Percentiles rank a stretch among this genome's conserved stretches.
Conservation (phyloP, 2,113 vertebrate species). For the Electrona antarctica region DNA sequence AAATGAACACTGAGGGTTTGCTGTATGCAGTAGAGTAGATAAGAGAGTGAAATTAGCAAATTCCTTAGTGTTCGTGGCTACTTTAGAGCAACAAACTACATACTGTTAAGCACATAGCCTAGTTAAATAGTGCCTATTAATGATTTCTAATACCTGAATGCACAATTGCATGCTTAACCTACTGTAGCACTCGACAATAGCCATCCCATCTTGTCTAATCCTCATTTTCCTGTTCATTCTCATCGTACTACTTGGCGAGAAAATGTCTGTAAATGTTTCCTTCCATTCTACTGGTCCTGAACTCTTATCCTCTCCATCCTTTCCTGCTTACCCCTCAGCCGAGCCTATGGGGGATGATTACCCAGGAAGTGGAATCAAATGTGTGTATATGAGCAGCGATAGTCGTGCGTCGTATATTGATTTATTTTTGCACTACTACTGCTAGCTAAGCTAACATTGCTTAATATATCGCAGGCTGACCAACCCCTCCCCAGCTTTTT, state of each 20-base stretch:
- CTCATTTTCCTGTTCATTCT: conserved; percentile 31
- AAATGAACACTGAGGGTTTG: too few relatives aligned
- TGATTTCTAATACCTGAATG: conserved; percentile 44
- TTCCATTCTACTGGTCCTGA: conserved; percentile 58
- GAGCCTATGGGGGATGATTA: conserved; percentile 95
- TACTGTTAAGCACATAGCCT: conserved; percentile 21
- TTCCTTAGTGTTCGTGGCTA: background rate
- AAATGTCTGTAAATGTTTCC: conserved; percentile 59
- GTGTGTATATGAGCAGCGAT: conserved; percentile 90
- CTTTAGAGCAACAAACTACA: conserved; percentile 22
- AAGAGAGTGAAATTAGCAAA: too few relatives aligned
- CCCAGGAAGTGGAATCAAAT: conserved; percentile 98
- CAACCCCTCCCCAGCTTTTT: conserved; percentile 79
- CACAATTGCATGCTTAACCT: conserved; percentile 33
- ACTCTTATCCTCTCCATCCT: conserved; percentile 88
- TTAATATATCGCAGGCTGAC: conserved; percentile 27
- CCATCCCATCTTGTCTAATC: conserved; percentile 38
- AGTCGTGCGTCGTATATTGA: conserved; percentile 58
- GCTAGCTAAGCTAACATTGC: conserved; percentile 71
- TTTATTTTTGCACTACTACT: conserved; percentile 62
- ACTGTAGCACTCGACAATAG: conserved; percentile 16
- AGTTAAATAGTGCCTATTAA: conserved; percentile 39
- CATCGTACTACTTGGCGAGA: conserved; percentile 40
- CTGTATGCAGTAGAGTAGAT: too few relatives aligned
- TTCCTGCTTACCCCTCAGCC: conserved; percentile 91